Evolutionary conservation across 2,113 vertebrate genomes (phyloP).

Genomic region (Oryzias javanicus): DNA sequence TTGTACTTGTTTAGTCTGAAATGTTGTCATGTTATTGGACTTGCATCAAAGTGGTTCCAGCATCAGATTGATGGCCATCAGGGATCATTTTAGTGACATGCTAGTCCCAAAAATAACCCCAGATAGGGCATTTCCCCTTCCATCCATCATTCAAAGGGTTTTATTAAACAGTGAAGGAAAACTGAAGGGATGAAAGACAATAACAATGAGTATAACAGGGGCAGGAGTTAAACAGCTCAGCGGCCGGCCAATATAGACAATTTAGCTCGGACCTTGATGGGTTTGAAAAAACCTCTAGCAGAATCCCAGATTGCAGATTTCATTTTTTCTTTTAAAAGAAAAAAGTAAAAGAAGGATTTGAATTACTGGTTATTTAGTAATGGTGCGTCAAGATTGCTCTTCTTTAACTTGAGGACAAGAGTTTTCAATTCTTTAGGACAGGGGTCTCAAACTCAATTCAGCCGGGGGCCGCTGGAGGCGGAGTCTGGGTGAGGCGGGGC

Average conservation of each 20-base stretch:
- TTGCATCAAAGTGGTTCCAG: constrained; percentile 46
- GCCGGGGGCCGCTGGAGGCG: too few species aligned
- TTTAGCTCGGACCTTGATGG: constrained; percentile 1
- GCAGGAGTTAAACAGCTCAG: constrained; percentile 34
- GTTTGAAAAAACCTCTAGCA: too few species aligned
- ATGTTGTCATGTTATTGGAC: constrained; percentile 50
- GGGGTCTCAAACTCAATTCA: too few species aligned
- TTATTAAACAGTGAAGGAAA: constrained; percentile 69
- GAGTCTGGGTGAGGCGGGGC: too few species aligned
- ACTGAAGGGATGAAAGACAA: constrained; percentile 49
- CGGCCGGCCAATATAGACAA: background rate
- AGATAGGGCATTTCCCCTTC: constrained; percentile 46
- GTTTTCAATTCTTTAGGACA: too few species aligned
- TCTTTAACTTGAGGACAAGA: too few species aligned
- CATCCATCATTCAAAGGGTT: constrained; percentile 62
- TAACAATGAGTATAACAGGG: constrained; percentile 47
- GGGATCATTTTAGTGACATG: constrained; percentile 52
- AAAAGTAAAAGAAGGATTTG: too few species aligned
- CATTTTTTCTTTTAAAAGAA: too few species aligned
- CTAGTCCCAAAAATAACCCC: constrained; percentile 46
- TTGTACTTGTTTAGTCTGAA: constrained; percentile 50
- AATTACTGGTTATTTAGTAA: too few species aligned
- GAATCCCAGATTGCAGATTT: background rate
- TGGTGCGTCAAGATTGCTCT: too few species aligned
- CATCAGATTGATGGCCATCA: constrained; percentile 59